Conservation (phyloP, 1,140 invertebrate species). For the Sycophila sp. region DNA sequence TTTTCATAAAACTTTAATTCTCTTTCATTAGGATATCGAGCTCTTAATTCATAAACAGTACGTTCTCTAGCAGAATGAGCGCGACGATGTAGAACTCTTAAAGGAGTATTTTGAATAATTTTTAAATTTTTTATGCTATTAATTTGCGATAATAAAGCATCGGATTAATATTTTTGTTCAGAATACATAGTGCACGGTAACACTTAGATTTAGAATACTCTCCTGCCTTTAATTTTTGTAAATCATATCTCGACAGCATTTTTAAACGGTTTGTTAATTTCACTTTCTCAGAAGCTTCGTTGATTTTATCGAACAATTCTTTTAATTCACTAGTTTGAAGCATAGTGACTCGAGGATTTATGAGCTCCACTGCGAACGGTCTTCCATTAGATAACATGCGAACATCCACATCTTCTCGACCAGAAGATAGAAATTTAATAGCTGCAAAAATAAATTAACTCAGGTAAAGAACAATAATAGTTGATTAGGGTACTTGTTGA, state of each 20-base stretch:
- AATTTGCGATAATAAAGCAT: constrained; percentile 67
- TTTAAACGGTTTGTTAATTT: constrained; percentile 65
- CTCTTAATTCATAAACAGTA: constrained; percentile 73
- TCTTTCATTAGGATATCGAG: constrained; percentile 47
- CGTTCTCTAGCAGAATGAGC: constrained; percentile 74
- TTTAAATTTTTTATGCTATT: constrained; percentile 68
- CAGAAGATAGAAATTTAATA: constrained; percentile 86
- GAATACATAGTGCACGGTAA: constrained; percentile 83
- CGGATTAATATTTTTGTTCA: constrained; percentile 50
- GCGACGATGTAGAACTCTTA: constrained; percentile 86
- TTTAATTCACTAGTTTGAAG: constrained; percentile 67
- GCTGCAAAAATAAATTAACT: too few relatives aligned
- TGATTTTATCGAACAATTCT: constrained; percentile 72
- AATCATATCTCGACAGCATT: constrained; percentile 55
- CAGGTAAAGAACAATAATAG: too few relatives aligned
- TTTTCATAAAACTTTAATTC: constrained; percentile 45
- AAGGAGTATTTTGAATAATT: constrained; percentile 81
- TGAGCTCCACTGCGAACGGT: constrained; percentile 87
- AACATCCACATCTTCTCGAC: constrained; percentile 95
- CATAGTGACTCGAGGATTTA: constrained; percentile 72
- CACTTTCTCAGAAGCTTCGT: constrained; percentile 69
- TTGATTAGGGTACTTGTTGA: too few relatives aligned
- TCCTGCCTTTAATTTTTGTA: constrained; percentile 82
- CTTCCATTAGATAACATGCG: constrained; percentile 85
- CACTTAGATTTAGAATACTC: constrained; percentile 88